These are phyloP conservation scores for Microctenopoma steveboyesi DNA, from an alignment of 2,797 vertebrate genomes.

Conservation along the genomic window DNA sequence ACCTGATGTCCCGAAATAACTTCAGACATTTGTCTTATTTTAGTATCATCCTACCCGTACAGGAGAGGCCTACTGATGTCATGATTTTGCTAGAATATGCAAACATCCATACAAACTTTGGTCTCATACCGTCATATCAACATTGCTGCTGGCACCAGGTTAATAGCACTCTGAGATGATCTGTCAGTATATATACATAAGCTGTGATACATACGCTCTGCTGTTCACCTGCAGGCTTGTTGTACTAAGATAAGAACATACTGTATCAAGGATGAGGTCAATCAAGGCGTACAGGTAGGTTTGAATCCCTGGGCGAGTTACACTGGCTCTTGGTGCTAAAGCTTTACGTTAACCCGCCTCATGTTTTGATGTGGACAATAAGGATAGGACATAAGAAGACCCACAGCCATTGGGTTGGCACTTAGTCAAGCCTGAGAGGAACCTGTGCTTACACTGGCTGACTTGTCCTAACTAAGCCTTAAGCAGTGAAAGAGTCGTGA, in stretches of 20 bases:
- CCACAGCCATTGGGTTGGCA: neutral
- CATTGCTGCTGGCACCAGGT: neutral
- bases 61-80: too few relatives aligned
- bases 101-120: neutral
- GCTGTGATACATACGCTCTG: neutral
- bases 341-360: neutral
- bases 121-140: neutral
- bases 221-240: slow-evolving; percentile 52
- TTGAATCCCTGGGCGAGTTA: neutral
- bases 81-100: neutral
- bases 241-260: slow-evolving; percentile 14
- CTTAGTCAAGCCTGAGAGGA: neutral
- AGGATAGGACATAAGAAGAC: fast-evolving
- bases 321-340: neutral
- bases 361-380: neutral
- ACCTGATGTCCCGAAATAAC: neutral
- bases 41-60: neutral
- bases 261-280: neutral
- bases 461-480: neutral
- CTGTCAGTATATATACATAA: slow-evolving; percentile 21
- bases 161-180: neutral
- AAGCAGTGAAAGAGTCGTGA: neutral
- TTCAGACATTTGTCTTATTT: neutral
- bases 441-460: neutral
- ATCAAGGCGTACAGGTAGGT: slow-evolving; percentile 6